phyloP scores from a whole-genome alignment of 1,140 invertebrate genomes.

The Neocloeon triangulifer region DNA sequence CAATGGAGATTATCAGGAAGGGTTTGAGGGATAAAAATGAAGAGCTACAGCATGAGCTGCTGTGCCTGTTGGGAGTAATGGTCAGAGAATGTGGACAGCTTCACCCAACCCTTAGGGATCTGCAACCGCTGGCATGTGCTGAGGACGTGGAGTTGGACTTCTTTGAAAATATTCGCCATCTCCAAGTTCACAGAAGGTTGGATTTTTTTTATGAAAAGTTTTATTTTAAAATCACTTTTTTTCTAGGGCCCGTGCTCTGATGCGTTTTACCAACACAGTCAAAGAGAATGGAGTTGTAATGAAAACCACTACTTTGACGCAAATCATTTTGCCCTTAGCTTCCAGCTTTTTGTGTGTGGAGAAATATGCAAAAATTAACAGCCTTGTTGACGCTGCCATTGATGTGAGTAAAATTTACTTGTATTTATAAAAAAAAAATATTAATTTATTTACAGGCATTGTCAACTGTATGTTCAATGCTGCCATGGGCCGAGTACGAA shows the following conservation, averaged over 20 bases:
- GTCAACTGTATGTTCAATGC: constrained; percentile 41
- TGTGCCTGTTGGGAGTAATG: constrained; percentile 49
- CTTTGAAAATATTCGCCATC: constrained; percentile 79
- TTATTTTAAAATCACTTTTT: no score
- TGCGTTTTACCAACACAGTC: no score
- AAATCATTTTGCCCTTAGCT: constrained; percentile 67
- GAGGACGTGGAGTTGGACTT: constrained; percentile 73
- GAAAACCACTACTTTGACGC: constrained; percentile 43
- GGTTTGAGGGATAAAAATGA: constrained; percentile 42
- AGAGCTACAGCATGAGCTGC: constrained; percentile 44
- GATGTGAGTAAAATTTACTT: constrained; percentile 12
- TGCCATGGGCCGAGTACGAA: constrained; percentile 76
- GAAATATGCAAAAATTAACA: constrained; percentile 46
- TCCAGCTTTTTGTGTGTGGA: constrained; percentile 58
- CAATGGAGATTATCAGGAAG: constrained; percentile 39
- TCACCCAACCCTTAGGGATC: constrained; percentile 49
- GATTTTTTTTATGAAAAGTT: no score
- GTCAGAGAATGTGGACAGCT: constrained; percentile 35
- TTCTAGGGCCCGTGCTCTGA: no score
- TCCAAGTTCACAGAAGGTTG: constrained; percentile 61
- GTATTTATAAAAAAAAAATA: constrained; percentile 3
- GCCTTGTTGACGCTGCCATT: constrained; percentile 58
- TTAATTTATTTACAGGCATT: constrained; percentile 24
- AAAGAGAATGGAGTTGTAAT: constrained; percentile 30
- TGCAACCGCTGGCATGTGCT: constrained; percentile 41